A percentile compares a stretch with the other conserved stretches of the same genome.
Evolutionary conservation across 2,888 invertebrate species (phyloP).

Genomic region (Calliphora vomitoria): DNA sequence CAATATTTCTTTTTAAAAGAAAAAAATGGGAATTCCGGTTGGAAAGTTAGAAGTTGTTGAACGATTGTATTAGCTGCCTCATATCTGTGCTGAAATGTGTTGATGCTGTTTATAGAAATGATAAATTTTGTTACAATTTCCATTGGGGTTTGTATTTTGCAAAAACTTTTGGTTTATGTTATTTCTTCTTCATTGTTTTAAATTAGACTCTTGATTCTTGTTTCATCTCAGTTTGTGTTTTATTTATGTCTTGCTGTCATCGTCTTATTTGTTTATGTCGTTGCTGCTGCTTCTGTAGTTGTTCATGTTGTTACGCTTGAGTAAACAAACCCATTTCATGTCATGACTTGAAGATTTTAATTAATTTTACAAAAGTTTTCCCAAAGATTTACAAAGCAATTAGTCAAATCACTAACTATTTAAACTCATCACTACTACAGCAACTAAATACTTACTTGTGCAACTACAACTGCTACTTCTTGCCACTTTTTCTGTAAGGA

Average conservation of each 20-base stretch:
- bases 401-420: conserved; percentile 72
- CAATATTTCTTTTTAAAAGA: conserved; percentile 8
- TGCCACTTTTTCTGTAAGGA: conserved; percentile 31
- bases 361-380: conserved; percentile 73
- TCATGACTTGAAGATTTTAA: conserved; percentile 74
- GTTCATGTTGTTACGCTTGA: conserved; percentile 61
- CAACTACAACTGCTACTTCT: conserved; percentile 41
- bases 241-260: conserved; percentile 39
- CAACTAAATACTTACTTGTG: conserved; percentile 33
- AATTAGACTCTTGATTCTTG: conserved; percentile 26
- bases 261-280: neutral
- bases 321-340: conserved; percentile 72
- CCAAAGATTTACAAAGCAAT: conserved; percentile 73
- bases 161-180: neutral
- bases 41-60: too few species aligned
- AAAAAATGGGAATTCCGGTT: neutral
- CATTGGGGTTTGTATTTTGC: too few species aligned
- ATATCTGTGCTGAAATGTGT: too few species aligned
- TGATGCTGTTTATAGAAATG: neutral
- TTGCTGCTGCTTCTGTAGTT: conserved; percentile 20
- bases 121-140: neutral
- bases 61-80: too few species aligned
- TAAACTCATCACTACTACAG: conserved; percentile 61
- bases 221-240: conserved; percentile 52
- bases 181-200: conserved; percentile 29